Base-by-base conservation (phyloP, 2,113 vertebrate genomes). In the Nettapus auritus region DNA sequence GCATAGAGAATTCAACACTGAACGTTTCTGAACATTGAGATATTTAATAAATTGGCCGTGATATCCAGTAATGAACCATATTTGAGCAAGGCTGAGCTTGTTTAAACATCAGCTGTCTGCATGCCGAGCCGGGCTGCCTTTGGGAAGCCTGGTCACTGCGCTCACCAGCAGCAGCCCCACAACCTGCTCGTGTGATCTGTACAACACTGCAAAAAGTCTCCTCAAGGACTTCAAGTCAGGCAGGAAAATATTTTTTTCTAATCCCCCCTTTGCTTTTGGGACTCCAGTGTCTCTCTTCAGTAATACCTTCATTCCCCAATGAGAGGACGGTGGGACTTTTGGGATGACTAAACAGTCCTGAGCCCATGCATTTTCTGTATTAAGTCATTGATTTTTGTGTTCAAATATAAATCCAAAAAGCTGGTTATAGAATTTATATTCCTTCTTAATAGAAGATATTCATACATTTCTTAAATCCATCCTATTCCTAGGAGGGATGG, bases 131-230 rank as follows among this genome's bases (percentile, higher is more conserved):
- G 7, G 21, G 42, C 42, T 3, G 26, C 36, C 36, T n/a, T 28
- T 1, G 9, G 44, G 28, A 29, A 36, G 36, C 59, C 53, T 26
- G 67, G 36, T 31, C 13, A 2, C 14, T 7, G 16, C 12, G 9
- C 25, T 26, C 7, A 0, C 4, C 8, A 9, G 5, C 0, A 78
- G 34, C 48, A 23, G 44, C 59, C 31, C 0, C 4, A 15, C 11
- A 44, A 73, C 14, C 57, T 3, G 1, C 3, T 5, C 11, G 8
- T 10, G 0, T 11, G 52, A 4, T 26, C 42, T 31, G 44, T 55
- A 1, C 2, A 5, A 8, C 2, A 0, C 36, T 15, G 62, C 67
- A 56, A 9, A 66, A 29, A 15, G 1, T 11, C 53, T 31, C 25
- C 73, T 33, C 6, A 0, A 28, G 46, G 52, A 12, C 29, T 11